These are phyloP conservation scores for Pseudobourletiella spinata DNA, from an alignment of 1,140 invertebrate species.

Conservation along the genomic window DNA sequence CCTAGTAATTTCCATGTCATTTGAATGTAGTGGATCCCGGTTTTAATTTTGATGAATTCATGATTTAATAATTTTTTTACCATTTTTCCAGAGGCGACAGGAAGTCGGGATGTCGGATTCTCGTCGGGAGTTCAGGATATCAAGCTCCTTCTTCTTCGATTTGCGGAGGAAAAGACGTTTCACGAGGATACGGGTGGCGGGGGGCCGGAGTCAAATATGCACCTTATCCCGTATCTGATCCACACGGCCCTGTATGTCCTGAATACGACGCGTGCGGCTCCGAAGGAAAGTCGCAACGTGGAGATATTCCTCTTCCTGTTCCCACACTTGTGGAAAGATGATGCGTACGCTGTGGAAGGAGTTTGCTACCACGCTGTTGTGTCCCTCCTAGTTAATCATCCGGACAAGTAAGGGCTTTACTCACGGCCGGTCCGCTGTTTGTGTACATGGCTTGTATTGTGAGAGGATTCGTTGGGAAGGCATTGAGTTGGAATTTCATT, in stretches of 20 bases:
- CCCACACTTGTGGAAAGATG: conserved; percentile 60
- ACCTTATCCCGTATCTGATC: conserved; percentile 85
- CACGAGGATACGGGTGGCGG: conserved; percentile 95
- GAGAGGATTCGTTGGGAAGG: no score
- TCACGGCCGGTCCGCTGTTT: not conserved
- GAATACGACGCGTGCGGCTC: conserved; percentile 71
- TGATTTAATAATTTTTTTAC: not conserved
- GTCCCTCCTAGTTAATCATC: conserved; percentile 65
- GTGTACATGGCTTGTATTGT: not conserved
- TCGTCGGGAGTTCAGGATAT: conserved; percentile 84
- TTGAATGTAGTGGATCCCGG: no score
- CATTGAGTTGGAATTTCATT: no score
- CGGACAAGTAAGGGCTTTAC: conserved; percentile 51
- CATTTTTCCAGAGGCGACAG: conserved; percentile 25
- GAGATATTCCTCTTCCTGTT: conserved; percentile 56
- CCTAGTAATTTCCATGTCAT: conserved; percentile 2
- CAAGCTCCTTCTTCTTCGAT: conserved; percentile 78
- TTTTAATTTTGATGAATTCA: no score
- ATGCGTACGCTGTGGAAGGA: conserved; percentile 78
- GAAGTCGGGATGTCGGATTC: conserved; percentile 68
- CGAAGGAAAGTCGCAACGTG: conserved; percentile 63
- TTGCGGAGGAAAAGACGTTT: conserved; percentile 89
- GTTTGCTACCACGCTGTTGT: conserved; percentile 76
- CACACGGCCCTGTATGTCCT: conserved; percentile 93
- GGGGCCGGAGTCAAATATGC: conserved; percentile 93